Evolutionary conservation across 2,888 invertebrate species (phyloP), one percentile per base, ranked within the genome.

Genomic region (Cheilosia pagana): DNA sequence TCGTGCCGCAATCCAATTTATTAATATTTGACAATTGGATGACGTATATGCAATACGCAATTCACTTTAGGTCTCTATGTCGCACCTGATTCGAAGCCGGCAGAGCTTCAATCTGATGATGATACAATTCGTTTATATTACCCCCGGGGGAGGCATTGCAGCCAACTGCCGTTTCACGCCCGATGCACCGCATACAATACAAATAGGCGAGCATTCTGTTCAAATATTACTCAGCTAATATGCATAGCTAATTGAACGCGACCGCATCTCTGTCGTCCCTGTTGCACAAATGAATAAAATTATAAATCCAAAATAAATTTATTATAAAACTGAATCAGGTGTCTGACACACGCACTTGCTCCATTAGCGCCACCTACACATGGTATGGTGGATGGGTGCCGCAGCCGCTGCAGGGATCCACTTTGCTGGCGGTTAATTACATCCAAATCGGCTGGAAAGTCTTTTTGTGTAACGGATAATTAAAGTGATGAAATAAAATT

Each of bases 401-500:
- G n/a, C 5, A 23, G 21, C 21, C 31, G 10, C 53, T 16, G 21
- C 23, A 14, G 57, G 35, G 35, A 16, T 19, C 19, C 19, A 39
- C 35, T 10, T 7, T 28, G 45, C 28, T 74, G 65, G 10, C 21
- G 68, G 53, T 65, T 72, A 68, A 79, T 68, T 78, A 45, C 52
- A 59, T 65, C 59, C 52, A 79, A 79, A 74, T 83, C 55, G 65
- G 21, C 39, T 55, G 62, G 50, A 65, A 72, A 65, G 60, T n/a
- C 63, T 75, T 83, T 78, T 70, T 63, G 65, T 74, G 79, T 75
- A 70, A 75, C 63, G 63, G 31, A 65, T 83, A 83, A 83, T 83
- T 75, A 79, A 83, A 74, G 70, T 70, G 79, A 50, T 60, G 67
- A 67, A 72, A 79, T 60, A 16, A 70, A 79, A 74, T 75, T 78